Conservation (phyloP, 1,140 invertebrate species). For the Lasioglossum albipes region DNA sequence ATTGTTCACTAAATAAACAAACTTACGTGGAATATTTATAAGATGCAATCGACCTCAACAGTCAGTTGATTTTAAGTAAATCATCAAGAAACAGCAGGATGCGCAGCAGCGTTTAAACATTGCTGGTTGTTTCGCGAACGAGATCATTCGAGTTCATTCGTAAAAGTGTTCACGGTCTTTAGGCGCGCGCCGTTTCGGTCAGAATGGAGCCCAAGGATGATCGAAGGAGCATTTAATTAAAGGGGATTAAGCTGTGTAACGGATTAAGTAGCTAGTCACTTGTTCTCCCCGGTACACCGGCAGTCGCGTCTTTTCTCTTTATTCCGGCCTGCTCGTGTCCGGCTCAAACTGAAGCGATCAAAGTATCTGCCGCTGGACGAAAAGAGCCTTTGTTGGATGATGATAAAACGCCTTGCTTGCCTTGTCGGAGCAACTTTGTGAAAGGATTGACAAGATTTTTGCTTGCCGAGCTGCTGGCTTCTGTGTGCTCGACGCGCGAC, state of each 20-base stretch:
- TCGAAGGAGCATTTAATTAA: slow-evolving; percentile 74
- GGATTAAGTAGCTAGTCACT: slow-evolving; percentile 63
- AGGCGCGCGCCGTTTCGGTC: not conserved
- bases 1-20: no score
- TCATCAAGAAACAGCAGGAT: no score
- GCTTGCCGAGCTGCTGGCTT: not conserved
- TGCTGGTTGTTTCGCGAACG: not conserved
- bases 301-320: slow-evolving; percentile 40
- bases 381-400: slow-evolving; percentile 37
- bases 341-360: slow-evolving; percentile 69
- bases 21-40: no score
- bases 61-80: no score
- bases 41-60: no score
- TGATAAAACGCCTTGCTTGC: slow-evolving; percentile 27
- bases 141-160: not conserved
- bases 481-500: no score
- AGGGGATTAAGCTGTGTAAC: slow-evolving; percentile 70
- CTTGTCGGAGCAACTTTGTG: slow-evolving; percentile 13
- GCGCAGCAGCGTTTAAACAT: not conserved
- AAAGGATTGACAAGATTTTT: not conserved
- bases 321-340: slow-evolving; percentile 40
- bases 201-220: slow-evolving; percentile 35
- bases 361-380: slow-evolving; percentile 48
- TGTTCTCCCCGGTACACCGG: slow-evolving; percentile 19
- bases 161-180: not conserved